phyloP scores from a whole-genome alignment of 1,140 invertebrate species.

The Heliconius hermathena region DNA sequence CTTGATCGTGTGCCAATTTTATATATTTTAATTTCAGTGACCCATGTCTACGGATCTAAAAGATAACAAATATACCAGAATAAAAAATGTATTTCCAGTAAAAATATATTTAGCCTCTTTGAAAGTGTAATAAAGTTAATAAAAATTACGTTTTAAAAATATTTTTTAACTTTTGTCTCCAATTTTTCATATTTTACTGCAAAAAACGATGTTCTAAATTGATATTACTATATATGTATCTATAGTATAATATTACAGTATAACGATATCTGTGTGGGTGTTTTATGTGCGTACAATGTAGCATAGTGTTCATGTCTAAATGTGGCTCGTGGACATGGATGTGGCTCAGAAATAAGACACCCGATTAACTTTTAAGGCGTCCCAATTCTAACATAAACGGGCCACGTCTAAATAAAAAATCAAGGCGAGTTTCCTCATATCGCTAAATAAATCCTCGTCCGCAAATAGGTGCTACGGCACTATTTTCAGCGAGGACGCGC shows the following conservation, averaged over 20 bases:
- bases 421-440: conserved; percentile 73
- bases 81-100: no score
- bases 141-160: not conserved
- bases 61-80: no score
- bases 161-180: not conserved
- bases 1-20: no score
- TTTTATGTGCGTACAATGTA: conserved; percentile 28
- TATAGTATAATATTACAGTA: conserved; percentile 20
- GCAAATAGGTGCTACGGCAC: conserved; percentile 70
- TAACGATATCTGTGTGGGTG: conserved; percentile 33
- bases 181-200: not conserved
- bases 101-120: no score
- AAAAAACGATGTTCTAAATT: not conserved
- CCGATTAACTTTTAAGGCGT: conserved; percentile 38
- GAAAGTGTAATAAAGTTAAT: no score
- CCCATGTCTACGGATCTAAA: no score
- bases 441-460: conserved; percentile 78
- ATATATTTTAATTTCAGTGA: no score
- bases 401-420: conserved; percentile 70
- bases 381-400: conserved; percentile 69
- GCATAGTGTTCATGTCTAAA: conserved; percentile 31
- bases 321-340: conserved; percentile 8
- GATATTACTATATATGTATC: conserved; percentile 10
- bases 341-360: conserved; percentile 33
- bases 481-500: conserved; percentile 76